phyloP scores from a whole-genome alignment of 2,797 vertebrate species.

The Arnoldichthys spilopterus region DNA sequence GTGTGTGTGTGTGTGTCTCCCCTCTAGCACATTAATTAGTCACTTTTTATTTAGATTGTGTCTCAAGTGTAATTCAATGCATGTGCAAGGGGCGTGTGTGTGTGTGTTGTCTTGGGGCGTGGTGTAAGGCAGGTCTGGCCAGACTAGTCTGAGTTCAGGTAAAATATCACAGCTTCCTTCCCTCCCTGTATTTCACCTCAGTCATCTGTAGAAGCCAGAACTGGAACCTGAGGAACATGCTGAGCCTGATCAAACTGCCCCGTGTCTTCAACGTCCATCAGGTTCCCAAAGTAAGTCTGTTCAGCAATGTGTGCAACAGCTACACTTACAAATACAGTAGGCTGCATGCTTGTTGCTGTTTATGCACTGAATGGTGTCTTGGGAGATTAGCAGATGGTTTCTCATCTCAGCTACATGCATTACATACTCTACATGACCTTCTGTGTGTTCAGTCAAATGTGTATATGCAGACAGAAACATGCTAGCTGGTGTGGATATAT shows the following conservation, averaged over 20 bases:
- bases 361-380: background rate
- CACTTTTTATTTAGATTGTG: constrained; percentile 6
- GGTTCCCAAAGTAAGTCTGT: constrained; percentile 87
- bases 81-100: constrained; percentile 14
- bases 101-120: constrained; percentile 57
- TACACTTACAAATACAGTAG: background rate
- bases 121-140: constrained; percentile 53
- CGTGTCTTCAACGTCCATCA: constrained; percentile 85
- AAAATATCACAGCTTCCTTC: constrained; percentile 16
- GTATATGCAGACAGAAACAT: background rate
- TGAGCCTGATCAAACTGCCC: constrained; percentile 82
- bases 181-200: background rate
- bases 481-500: no score
- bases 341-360: background rate
- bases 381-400: background rate
- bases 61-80: background rate
- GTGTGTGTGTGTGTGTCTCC: background rate
- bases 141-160: constrained; percentile 9
- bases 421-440: background rate
- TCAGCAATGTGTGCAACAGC: background rate
- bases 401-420: background rate
- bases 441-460: background rate
- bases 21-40: constrained; percentile 3
- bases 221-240: constrained; percentile 70
- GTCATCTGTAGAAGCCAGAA: constrained; percentile 24